Percentiles rank a stretch among this genome's conserved stretches.
These are phyloP conservation scores for Platanista minor DNA, from an alignment of 2,113 vertebrate species.

Conservation along the genomic window DNA sequence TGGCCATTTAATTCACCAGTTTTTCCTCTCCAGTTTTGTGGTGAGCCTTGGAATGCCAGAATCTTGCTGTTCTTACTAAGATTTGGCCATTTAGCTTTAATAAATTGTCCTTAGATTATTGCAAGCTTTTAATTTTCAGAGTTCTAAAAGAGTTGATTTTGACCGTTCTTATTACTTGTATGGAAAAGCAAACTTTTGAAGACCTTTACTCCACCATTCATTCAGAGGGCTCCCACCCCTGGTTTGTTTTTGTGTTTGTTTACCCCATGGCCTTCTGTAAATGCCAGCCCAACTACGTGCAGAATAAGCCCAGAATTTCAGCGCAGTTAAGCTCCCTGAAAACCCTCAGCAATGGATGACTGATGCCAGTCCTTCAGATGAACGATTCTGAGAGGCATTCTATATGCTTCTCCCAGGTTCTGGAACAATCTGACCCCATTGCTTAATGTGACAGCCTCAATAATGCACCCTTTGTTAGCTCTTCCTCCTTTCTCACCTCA, in stretches of 20 bases:
- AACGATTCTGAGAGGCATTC: not conserved
- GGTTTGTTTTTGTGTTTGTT: not conserved
- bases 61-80: not conserved
- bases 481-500: not conserved
- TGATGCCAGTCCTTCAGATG: not conserved
- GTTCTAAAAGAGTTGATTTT: not conserved
- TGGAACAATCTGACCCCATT: not conserved
- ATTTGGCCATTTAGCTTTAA: not conserved
- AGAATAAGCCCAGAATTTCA: not conserved
- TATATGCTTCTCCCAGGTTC: not conserved
- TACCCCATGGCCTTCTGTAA: not conserved
- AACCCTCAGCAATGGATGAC: not conserved
- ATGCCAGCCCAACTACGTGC: not conserved
- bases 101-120: not conserved
- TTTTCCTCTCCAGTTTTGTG: constrained; percentile 1
- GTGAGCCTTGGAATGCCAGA: not conserved
- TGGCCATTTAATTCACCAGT: not conserved
- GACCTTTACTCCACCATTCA: not conserved
- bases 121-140: not conserved
- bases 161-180: not conserved
- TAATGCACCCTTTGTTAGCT: not conserved
- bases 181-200: not conserved
- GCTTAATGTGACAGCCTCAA: not conserved
- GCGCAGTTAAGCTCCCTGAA: not conserved
- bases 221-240: not conserved